Evolutionary conservation across 2,797 vertebrate species (phyloP).

Genomic region (Gobio occitaniae): DNA sequence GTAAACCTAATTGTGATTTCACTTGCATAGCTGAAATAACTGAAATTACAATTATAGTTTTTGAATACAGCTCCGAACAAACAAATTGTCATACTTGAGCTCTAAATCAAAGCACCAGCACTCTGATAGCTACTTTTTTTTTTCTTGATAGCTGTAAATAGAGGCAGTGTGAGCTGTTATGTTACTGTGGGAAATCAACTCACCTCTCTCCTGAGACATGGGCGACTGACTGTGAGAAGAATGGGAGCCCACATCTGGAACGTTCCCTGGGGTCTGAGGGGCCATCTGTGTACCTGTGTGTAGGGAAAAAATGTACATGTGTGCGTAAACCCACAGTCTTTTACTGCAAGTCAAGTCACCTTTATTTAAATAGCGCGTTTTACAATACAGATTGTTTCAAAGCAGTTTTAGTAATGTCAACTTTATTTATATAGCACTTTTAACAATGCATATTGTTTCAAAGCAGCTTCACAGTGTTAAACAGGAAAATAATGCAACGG

Average conservation of each 20-base stretch:
- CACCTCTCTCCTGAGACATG: constrained; percentile 94
- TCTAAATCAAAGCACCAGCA: background rate
- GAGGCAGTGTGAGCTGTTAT: background rate
- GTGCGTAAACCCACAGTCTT: constrained; percentile 18
- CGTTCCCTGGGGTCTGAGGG: constrained; percentile 86
- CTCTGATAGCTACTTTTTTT: background rate
- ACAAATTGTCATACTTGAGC: background rate
- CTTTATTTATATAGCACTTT: too few relatives aligned
- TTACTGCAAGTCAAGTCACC: background rate
- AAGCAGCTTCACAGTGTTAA: too few relatives aligned
- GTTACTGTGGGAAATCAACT: constrained; percentile 47
- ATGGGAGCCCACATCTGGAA: constrained; percentile 87
- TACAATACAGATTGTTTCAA: too few relatives aligned
- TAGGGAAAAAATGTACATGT: background rate
- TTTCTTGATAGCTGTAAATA: constrained; percentile 29
- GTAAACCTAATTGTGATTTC: background rate
- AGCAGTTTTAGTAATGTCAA: too few relatives aligned
- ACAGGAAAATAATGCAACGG: too few relatives aligned
- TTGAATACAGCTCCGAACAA: background rate
- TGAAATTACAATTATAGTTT: background rate
- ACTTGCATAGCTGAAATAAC: background rate
- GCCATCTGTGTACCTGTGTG: constrained; percentile 86
- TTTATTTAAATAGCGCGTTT: too few relatives aligned
- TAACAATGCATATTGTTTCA: too few relatives aligned
- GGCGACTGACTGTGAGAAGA: constrained; percentile 88